These are phyloP conservation scores for Crotalus helleri DNA, from an alignment of 2,113 vertebrate genomes.

Conservation along the genomic window DNA sequence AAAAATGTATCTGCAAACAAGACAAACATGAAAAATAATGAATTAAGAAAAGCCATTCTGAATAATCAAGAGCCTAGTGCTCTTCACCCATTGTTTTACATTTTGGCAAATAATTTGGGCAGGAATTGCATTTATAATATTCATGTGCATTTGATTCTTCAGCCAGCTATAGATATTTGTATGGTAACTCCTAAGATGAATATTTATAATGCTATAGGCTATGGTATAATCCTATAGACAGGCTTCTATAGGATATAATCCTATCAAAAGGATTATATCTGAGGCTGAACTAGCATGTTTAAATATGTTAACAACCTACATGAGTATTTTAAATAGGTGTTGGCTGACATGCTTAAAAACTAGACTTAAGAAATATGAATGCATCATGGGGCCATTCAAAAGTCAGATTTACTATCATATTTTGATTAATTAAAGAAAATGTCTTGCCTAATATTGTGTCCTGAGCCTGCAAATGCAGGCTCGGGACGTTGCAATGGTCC, in stretches of 20 bases:
- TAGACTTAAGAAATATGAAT: neutral
- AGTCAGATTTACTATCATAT: neutral
- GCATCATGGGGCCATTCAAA: neutral
- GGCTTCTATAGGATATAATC: too few relatives aligned
- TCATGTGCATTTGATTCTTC: neutral
- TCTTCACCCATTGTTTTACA: neutral
- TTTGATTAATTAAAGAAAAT: neutral
- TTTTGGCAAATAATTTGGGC: neutral
- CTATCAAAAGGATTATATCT: neutral
- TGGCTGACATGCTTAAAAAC: neutral
- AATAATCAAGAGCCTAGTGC: neutral
- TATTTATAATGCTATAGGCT: neutral
- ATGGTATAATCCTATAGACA: neutral
- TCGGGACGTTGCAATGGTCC: too few relatives aligned
- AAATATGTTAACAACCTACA: neutral
- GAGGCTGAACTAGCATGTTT: neutral
- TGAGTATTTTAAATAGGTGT: neutral
- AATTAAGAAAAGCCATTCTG: neutral
- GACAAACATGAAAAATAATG: neutral
- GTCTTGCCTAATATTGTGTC: neutral
- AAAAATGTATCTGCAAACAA: neutral
- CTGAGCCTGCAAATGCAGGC: too few relatives aligned
- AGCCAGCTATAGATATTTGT: neutral
- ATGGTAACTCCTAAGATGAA: neutral
- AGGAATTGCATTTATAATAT: neutral